Conservation (phyloP, 2,797 vertebrate genomes). For the Rhinogobio ventralis region DNA sequence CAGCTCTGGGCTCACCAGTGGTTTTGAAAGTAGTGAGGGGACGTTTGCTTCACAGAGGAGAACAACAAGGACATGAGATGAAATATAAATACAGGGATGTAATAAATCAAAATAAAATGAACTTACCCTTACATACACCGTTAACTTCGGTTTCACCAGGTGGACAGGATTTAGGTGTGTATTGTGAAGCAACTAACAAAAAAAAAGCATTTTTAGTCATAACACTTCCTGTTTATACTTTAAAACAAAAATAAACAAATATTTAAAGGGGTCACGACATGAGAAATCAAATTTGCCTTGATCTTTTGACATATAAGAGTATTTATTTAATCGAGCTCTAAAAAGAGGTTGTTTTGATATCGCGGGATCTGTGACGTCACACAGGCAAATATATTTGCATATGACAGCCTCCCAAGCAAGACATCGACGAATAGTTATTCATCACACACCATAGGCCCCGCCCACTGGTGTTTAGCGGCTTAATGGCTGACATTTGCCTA, state of each 20-base stretch:
- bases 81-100: background rate
- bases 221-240: background rate
- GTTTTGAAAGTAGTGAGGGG: conserved; percentile 67
- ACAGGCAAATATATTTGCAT: background rate
- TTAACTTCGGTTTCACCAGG: conserved; percentile 74
- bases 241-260: background rate
- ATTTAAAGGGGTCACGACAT: too few species aligned
- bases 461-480: too few species aligned
- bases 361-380: background rate
- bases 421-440: too few species aligned
- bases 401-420: background rate
- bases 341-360: too few species aligned
- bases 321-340: too few species aligned
- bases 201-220: background rate
- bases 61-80: background rate
- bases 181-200: conserved; percentile 68
- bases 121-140: conserved; percentile 75
- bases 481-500: background rate
- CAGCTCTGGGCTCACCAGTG: conserved; percentile 75
- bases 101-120: background rate
- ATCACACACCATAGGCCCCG: too few species aligned
- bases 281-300: background rate
- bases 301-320: background rate
- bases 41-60: conserved; percentile 66
- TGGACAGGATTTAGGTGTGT: conserved; percentile 70